Evolutionary conservation across 92 coral and sea anemone genomes (phyloP).

Genomic region (Ricordea florida): DNA sequence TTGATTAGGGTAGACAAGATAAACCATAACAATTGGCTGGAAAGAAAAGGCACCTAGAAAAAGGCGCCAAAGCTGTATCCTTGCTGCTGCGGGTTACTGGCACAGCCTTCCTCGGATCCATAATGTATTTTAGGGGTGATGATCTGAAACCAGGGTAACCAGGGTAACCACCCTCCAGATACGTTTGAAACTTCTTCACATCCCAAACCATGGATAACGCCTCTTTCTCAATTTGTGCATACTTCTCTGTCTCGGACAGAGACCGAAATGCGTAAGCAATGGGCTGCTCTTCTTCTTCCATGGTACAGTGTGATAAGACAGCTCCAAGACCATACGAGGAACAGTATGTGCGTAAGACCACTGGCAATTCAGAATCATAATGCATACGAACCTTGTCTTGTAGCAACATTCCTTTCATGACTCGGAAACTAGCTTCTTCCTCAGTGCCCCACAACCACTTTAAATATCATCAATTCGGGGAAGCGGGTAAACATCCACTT

Average conservation of each 20-base stretch:
- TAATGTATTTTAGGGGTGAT: constrained; percentile 38
- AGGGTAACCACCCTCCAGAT: constrained; percentile 18
- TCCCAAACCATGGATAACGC: no score
- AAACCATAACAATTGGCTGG: constrained; percentile 46
- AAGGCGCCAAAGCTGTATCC: constrained; percentile 9
- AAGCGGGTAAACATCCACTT: no score
- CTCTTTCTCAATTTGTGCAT: no score
- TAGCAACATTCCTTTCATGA: constrained; percentile 19
- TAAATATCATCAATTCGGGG: no score
- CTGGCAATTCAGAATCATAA: constrained; percentile 24
- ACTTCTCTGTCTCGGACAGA: constrained; percentile 7
- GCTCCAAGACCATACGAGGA: constrained; percentile 16
- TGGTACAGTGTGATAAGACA: constrained; percentile 9
- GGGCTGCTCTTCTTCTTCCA: constrained; percentile 32
- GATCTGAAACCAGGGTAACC: constrained; percentile 13
- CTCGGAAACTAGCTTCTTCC: constrained; percentile 10
- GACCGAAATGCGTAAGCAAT: constrained; percentile 27
- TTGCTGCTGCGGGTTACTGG: constrained; percentile 12
- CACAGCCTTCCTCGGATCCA: no score
- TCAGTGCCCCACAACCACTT: constrained; percentile 22
- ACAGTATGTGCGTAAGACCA: constrained; percentile 21
- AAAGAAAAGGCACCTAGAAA: constrained; percentile 31
- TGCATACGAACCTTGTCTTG: constrained; percentile 29
- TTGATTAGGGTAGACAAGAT: constrained; percentile 21
- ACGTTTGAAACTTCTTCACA: constrained; percentile 40